phyloP scores from a whole-genome alignment of 2,888 invertebrate species.

The Auanema freiburgensis region DNA sequence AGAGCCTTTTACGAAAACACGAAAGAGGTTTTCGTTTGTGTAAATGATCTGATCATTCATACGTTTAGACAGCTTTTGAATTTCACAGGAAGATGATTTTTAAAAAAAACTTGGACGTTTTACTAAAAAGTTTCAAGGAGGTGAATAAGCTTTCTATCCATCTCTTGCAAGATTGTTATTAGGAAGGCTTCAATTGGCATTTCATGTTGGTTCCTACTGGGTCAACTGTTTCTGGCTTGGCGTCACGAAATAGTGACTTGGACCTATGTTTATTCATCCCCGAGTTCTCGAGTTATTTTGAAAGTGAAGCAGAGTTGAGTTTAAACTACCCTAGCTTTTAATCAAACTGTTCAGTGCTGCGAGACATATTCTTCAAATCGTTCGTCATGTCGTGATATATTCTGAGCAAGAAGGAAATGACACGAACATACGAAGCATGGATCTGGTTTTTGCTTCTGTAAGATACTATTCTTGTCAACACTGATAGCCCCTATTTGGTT shows the following conservation, averaged over 20 bases:
- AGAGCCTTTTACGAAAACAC: too few species aligned
- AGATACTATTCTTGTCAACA: slow-evolving; percentile 21
- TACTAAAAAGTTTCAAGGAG: too few species aligned
- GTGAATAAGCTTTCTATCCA: too few species aligned
- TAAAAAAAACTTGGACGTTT: too few species aligned
- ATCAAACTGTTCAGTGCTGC: slow-evolving; percentile 18
- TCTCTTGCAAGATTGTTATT: background rate
- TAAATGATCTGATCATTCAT: too few species aligned
- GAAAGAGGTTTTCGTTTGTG: too few species aligned
- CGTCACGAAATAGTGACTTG: slow-evolving; percentile 28
- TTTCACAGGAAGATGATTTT: too few species aligned
- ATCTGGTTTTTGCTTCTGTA: slow-evolving; percentile 14
- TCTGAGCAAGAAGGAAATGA: slow-evolving; percentile 8
- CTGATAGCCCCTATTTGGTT: slow-evolving; percentile 8
- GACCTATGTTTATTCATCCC: slow-evolving; percentile 38
- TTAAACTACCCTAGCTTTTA: background rate
- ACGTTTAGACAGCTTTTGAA: too few species aligned
- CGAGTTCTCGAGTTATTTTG: slow-evolving; percentile 6
- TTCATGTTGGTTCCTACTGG: slow-evolving; percentile 34
- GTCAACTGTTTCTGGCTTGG: slow-evolving; percentile 30
- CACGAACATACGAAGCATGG: slow-evolving; percentile 18
- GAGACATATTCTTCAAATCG: slow-evolving; percentile 29
- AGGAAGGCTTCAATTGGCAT: slow-evolving; percentile 21
- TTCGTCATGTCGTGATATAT: slow-evolving; percentile 18
- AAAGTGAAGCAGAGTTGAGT: slow-evolving; percentile 9